Evolutionary conservation across 2,113 vertebrate species (phyloP), one percentile per base, ranked within the genome.

Genomic region (Gymnobelideus leadbeateri): DNA sequence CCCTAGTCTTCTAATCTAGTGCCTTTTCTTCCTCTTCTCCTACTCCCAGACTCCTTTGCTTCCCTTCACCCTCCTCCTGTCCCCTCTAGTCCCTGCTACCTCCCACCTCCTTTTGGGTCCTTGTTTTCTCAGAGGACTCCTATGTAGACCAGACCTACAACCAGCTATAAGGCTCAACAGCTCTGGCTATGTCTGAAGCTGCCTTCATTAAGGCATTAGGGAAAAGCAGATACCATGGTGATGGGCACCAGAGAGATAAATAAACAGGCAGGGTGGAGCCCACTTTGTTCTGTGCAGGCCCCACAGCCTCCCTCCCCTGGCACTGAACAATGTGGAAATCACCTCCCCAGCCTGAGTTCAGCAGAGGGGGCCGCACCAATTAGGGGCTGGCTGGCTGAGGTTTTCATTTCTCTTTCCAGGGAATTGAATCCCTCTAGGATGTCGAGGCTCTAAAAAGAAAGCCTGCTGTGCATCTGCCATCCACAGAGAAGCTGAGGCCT

Each of bases 191-290:
- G 68, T 84, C 68, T 84, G 68, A 84, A 43, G 68, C 68, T 23
- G 68, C 16, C 68, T 84, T 84, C 68, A 84, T 84, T 84, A 84
- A 84, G 68, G n/a, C 68, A 84, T 43, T 43, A 43, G 68, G n/a
- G 68, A 84, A 84, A 84, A 84, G n/a, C 68, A 84, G 68, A 84
- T 43, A 23, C 68, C 68, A 84, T 84, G n/a, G 68, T 84, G 68
- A 84, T 84, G n/a, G 68, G 68, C 68, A 84, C 68, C n/a, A 84
- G 68, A 43, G 68, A 84, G 68, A 43, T 84, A n/a, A n/a, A 77
- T 77, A 84, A 84, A 84, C 68, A 84, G 68, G 68, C 68, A 84
- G 68, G 68, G 68, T 84, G 68, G n/a, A 84, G 68, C 68, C 68
- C 68, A 84, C 68, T 84, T 84, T 84, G n/a, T 84, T 84, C n/a